Evolutionary conservation across 2,797 vertebrate species (phyloP), one percentile per base, ranked within the genome.

Genomic region (Halcyon chelicuti): DNA sequence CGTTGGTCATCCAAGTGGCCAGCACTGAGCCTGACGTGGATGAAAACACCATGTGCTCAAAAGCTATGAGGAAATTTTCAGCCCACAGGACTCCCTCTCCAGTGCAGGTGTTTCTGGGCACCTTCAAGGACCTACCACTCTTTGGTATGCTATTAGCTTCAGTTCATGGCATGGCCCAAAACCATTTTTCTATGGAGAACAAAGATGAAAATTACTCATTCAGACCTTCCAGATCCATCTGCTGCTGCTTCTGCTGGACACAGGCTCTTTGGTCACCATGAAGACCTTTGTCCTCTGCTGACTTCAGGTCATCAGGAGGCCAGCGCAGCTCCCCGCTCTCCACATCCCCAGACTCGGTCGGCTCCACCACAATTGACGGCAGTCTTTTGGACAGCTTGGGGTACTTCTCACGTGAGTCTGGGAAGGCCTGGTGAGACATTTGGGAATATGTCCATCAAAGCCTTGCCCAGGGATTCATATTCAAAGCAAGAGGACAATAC

Each of bases 261-360:
- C 91, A 94, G 74, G 78, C 97, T 88, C 97, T 97, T 89, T 97
- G 97, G 72, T 97, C 97, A 72, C 96, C 92, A 4, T 96, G 96
- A 37, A 90, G 94, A 71, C 94, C 91, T 60, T 98, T 98, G 46
- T 98, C 98, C 22, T 99, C 98, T 0, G 98, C 92, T 16, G 98
- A 98, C 89, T 97, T 97, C 37, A 98, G 97, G 80, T 99, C 98
- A 51, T 99, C 98, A 2, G 99, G 99, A 11, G 99, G 99, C 99
- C 99, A 99, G 81, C 99, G 98, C 11, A 99, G 98, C 98, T 99
- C 99, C 29, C 99, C 99, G 0, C 99, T 99, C 97, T 99, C 99
- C 92, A 99, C 99, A 71, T 99, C 99, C 2, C 98, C 97, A 0
- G 96, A 98, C 51, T 99, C 99, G 0, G 97, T 98, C 0, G 99